These are phyloP conservation scores for Peromyscus aztecus DNA, from an alignment of 2,797 vertebrate species.

Conservation along the genomic window DNA sequence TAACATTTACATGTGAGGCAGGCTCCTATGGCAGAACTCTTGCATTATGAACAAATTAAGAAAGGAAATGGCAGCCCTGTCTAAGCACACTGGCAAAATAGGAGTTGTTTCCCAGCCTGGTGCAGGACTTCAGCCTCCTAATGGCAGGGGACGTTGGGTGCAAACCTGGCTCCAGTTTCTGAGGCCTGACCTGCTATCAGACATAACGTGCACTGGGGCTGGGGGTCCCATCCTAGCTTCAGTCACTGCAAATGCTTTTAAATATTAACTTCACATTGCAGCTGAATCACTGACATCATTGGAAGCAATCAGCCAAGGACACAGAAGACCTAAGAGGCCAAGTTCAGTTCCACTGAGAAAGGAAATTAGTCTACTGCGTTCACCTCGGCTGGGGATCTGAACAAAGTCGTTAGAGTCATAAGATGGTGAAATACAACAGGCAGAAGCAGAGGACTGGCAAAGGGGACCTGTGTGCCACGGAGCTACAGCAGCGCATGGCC, in stretches of 20 bases:
- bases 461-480: neutral
- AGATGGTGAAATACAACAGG: neutral
- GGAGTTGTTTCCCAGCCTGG: accelerated
- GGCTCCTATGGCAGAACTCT: neutral
- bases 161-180: neutral
- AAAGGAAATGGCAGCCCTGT: neutral
- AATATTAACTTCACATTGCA: slow-evolving; percentile 28
- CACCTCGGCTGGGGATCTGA: neutral
- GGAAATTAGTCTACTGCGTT: neutral
- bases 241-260: slow-evolving; percentile 59
- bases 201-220: neutral
- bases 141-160: neutral
- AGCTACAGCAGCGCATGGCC: neutral
- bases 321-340: neutral
- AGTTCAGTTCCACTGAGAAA: neutral
- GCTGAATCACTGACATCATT: neutral
- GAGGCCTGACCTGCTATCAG: slow-evolving; percentile 5
- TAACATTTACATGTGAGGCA: neutral
- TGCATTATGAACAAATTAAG: neutral
- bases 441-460: neutral
- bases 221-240: slow-evolving; percentile 21
- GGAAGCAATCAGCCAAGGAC: neutral
- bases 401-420: neutral
- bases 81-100: neutral
- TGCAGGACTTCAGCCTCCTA: neutral